Evolutionary conservation across 1,140 invertebrate genomes (phyloP), one percentile per base, ranked within the genome.

Genomic region (Asbolus verrucosus): DNA sequence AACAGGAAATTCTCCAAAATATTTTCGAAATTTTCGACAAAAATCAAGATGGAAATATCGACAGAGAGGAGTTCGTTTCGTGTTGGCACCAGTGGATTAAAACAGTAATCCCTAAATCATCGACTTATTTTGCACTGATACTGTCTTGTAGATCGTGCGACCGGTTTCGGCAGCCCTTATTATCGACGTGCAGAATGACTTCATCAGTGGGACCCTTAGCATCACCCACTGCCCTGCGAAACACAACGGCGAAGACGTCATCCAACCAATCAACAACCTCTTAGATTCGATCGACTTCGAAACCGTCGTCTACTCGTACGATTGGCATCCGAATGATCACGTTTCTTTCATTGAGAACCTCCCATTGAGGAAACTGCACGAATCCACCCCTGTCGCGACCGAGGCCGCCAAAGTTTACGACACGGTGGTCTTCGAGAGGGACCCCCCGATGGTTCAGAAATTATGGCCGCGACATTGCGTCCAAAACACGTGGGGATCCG

Each of bases 151-250:
- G 71, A 76, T 76, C 2, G 79, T 78, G 6, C 73, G 80, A 41
- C 91, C 91, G 1, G 82, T 87, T 0, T 87, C 83, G 21, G 90
- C 89, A 33, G 80, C 94, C 8, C 71, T 95, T 0, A 82, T 94
- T 8, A 87, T 95, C 2, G 93, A 95, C 79, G 90, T 94, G 0
- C 93, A 95, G 80, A 94, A 94, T 79, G 93, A 95, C 80, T 94
- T 94, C 75, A 92, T 94, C 30, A 85, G 85, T 46, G 93, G 93
- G 11, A 86, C 87, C 5, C 79, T 95, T 8, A 85, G 90, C 8
- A 84, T 95, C 14, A 83, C 83, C 54, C 84, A 89, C 59, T 91
- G 89, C 77, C 85, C 86, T 9, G 87, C 87, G 2, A 84, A 87
- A 43, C 89, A 93, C 54, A 86, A 92, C 73, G 88, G 86, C 0